A percentile compares a stretch with the other conserved stretches of the same genome.
These are phyloP conservation scores for Sebastes hubbsi DNA, from an alignment of 2,797 vertebrate species.

Conservation along the genomic window DNA sequence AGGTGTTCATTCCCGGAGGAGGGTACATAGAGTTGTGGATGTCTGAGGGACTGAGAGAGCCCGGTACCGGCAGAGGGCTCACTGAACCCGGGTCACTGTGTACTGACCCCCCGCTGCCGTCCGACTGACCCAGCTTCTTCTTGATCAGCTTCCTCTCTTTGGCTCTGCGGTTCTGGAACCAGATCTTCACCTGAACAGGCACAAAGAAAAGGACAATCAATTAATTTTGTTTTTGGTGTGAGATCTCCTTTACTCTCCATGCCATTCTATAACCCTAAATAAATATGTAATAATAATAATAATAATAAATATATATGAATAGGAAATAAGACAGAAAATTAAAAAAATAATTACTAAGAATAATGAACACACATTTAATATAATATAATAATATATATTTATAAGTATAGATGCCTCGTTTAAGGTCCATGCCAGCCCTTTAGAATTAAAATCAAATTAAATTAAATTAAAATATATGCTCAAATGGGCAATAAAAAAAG, in stretches of 20 bases:
- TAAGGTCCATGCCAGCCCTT: not conserved
- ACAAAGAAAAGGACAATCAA: not conserved
- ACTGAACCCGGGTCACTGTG: constrained; percentile 94
- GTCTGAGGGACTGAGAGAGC: constrained; percentile 88
- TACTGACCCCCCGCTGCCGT: constrained; percentile 89
- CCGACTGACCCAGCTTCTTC: constrained; percentile 94
- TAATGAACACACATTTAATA: not conserved
- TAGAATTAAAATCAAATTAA: not conserved
- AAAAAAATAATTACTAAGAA: not conserved
- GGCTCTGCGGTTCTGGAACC: constrained; percentile 96
- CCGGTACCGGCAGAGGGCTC: constrained; percentile 87
- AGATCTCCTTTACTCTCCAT: not conserved
- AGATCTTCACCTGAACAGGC: constrained; percentile 90
- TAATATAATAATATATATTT: not conserved
- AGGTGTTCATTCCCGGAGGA: constrained; percentile 84
- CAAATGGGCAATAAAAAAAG: not conserved
- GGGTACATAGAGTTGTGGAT: constrained; percentile 88
- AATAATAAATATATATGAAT: not conserved
- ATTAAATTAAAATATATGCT: not conserved
- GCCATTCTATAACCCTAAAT: not conserved
- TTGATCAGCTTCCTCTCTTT: constrained; percentile 95
- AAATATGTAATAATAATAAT: not conserved
- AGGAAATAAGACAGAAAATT: no score
- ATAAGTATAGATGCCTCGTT: no score
- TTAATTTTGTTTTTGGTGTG: not conserved